These are phyloP conservation scores for Columba guinea DNA, from an alignment of 2,797 vertebrate species.

Conservation along the genomic window DNA sequence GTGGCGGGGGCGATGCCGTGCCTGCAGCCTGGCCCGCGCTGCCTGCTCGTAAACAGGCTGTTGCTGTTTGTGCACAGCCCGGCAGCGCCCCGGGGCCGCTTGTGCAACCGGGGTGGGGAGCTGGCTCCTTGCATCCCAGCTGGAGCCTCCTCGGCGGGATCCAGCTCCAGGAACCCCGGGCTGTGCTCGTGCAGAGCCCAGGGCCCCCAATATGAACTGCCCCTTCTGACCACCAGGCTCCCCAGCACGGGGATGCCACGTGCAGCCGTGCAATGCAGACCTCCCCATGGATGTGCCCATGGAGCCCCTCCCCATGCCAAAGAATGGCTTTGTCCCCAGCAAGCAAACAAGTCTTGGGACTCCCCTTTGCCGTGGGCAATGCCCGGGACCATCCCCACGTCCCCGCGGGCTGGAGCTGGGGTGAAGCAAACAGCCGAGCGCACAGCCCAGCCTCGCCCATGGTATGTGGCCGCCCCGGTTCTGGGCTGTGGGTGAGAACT, in stretches of 20 bases:
- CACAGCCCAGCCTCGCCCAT: neutral
- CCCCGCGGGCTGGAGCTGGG: neutral
- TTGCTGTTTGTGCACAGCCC: neutral
- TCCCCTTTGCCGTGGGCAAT: fast-evolving
- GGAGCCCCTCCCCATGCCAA: fast-evolving
- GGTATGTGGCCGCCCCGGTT: neutral
- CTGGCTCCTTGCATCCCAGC: neutral
- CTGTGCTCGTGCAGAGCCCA: fast-evolving
- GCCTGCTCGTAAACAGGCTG: neutral
- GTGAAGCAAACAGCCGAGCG: neutral
- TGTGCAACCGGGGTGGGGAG: conserved; percentile 49
- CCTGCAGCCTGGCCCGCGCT: neutral
- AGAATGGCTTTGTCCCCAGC: fast-evolving
- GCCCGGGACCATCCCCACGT: fast-evolving
- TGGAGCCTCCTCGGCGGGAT: neutral
- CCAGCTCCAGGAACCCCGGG: neutral
- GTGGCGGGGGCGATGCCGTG: neutral
- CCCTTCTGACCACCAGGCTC: neutral
- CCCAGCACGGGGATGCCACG: fast-evolving
- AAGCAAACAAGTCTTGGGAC: neutral
- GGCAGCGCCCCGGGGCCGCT: neutral
- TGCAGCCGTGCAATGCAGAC: fast-evolving
- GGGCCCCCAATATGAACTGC: neutral
- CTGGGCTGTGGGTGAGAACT: neutral
- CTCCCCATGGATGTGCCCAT: fast-evolving